Conservation (phyloP, 2,888 invertebrate genomes). For the Cancer borealis region DNA sequence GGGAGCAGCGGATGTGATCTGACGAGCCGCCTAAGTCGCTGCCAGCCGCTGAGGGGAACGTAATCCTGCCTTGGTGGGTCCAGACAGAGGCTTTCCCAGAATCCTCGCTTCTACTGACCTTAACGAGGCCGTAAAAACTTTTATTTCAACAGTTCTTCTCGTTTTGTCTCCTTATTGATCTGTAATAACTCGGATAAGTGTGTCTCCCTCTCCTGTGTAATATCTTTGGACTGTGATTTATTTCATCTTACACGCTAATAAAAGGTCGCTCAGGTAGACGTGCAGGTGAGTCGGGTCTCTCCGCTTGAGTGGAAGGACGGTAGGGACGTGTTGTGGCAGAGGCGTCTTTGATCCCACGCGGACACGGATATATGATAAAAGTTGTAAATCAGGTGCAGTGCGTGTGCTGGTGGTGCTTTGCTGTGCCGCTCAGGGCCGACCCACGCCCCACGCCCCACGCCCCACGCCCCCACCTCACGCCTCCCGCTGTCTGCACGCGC, state of each 20-base stretch:
- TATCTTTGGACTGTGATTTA: not conserved
- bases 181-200: not conserved
- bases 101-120: not conserved
- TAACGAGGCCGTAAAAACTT: not conserved
- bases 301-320: not conserved
- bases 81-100: not conserved
- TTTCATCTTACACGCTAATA: not conserved
- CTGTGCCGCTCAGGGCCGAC: not conserved
- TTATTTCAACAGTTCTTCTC: not conserved
- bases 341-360: not conserved
- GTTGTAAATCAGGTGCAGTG: not conserved
- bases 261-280: conserved; percentile 10
- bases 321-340: not conserved
- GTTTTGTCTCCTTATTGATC: not conserved
- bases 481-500: not conserved
- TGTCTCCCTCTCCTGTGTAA: not conserved
- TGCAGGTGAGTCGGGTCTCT: not conserved
- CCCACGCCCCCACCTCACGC: not conserved
- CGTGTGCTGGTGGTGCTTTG: not conserved
- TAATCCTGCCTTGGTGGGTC: not conserved
- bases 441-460: not conserved
- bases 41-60: not conserved
- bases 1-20: not conserved
- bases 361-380: not conserved
- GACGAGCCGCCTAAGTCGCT: not conserved